Evolutionary conservation across 2,797 vertebrate species (phyloP).

Genomic region (Enteromius paludinosus): DNA sequence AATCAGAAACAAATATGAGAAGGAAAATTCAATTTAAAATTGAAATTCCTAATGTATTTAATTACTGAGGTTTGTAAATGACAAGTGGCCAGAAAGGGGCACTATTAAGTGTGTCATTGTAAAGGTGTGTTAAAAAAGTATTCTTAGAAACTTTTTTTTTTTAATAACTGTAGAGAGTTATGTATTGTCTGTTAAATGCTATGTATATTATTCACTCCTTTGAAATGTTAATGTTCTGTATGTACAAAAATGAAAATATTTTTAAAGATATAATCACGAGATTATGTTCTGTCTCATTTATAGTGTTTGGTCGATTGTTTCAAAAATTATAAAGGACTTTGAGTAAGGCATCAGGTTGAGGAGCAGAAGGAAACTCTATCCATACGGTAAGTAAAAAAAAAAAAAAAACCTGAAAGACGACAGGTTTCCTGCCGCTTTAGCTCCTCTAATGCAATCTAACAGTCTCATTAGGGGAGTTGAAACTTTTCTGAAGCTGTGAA

Average conservation of each 20-base stretch:
- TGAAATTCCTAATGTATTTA: neutral
- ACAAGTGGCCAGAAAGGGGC: neutral
- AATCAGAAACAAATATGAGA: neutral
- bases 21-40: neutral
- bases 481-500: constrained; percentile 36
- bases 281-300: neutral
- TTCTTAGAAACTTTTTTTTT: neutral
- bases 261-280: neutral
- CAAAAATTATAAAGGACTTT: neutral
- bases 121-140: neutral
- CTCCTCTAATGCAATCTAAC: neutral
- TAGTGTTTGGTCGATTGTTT: neutral
- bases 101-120: neutral
- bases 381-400: neutral
- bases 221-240: constrained; percentile 26
- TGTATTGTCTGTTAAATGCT: neutral
- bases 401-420: neutral
- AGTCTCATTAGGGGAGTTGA: constrained; percentile 22
- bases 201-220: neutral
- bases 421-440: neutral
- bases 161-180: neutral
- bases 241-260: constrained; percentile 14
- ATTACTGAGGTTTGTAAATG: neutral
- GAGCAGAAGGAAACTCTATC: neutral
- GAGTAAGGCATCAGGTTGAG: neutral